Evolutionary conservation across 2,113 vertebrate species (phyloP).

Genomic region (Lichenostomus cassidix): DNA sequence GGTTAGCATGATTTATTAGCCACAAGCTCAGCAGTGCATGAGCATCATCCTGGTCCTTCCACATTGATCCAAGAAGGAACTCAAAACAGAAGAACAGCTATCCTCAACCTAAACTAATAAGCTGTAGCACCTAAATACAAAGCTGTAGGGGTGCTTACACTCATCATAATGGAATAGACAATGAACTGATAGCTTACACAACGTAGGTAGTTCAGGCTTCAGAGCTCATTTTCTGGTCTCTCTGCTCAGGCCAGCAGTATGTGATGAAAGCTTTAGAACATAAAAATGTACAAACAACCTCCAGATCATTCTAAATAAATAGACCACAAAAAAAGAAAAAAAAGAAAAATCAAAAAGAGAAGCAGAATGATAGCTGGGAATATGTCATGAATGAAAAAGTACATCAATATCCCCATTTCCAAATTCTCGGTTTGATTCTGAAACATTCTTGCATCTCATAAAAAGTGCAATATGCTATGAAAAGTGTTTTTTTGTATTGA

Average conservation of each 20-base stretch:
- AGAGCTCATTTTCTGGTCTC: neutral
- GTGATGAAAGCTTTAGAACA: neutral
- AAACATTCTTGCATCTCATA: neutral
- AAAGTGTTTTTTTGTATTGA: neutral
- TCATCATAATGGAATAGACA: neutral
- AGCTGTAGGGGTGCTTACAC: neutral
- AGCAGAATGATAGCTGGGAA: neutral
- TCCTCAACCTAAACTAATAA: neutral
- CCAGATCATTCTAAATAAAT: neutral
- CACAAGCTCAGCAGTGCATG: neutral
- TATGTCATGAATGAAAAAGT: neutral
- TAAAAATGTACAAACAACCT: neutral
- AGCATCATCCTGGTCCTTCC: neutral
- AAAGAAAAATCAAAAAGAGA: neutral
- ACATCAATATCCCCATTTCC: neutral
- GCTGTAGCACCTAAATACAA: neutral
- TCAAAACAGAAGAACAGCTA: neutral
- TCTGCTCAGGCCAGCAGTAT: neutral
- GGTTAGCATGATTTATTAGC: neutral
- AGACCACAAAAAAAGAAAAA: neutral
- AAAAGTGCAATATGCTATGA: neutral
- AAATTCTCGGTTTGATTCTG: neutral
- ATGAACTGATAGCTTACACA: neutral
- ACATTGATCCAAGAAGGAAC: neutral
- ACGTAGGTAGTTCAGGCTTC: neutral